Evolutionary conservation across 2,888 invertebrate species (phyloP).

Genomic region (Pyrrhosoma nymphula): DNA sequence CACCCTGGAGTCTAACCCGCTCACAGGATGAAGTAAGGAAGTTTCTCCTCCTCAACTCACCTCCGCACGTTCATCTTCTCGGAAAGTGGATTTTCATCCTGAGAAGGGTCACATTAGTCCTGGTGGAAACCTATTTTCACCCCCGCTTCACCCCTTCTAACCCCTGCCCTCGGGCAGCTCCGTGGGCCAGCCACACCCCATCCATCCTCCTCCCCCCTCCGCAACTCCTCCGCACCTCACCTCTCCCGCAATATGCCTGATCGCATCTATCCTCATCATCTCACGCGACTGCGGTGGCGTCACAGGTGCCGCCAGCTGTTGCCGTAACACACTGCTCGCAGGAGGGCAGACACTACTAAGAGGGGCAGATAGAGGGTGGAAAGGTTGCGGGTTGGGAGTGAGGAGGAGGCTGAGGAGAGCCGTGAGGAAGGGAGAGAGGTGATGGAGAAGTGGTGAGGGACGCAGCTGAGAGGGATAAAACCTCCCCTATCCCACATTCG

Average conservation of each 20-base stretch:
- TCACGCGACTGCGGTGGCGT: conserved; percentile 11
- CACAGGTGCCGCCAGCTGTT: conserved; percentile 64
- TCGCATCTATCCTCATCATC: conserved; percentile 28
- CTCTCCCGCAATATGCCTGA: conserved; percentile 25
- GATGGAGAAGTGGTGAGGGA: background rate
- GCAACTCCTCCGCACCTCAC: background rate
- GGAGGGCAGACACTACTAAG: background rate
- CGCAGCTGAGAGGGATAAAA: background rate
- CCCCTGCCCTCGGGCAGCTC: background rate
- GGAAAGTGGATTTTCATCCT: conserved; percentile 49
- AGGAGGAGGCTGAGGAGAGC: background rate
- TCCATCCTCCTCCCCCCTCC: background rate
- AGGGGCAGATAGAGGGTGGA: background rate
- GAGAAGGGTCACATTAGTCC: background rate
- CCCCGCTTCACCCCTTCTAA: background rate
- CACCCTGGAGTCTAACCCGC: background rate
- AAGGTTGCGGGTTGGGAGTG: background rate
- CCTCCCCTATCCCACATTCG: background rate
- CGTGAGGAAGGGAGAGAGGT: background rate
- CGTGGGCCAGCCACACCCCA: conserved; percentile 22
- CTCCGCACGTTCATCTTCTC: background rate
- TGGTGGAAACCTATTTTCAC: background rate
- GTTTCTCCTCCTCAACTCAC: conserved; percentile 29
- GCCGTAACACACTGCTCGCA: background rate
- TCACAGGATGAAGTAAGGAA: background rate